Evolutionary conservation across 2,113 vertebrate genomes (phyloP), one percentile per base, ranked within the genome.

Genomic region (Quiscalus mexicanus): DNA sequence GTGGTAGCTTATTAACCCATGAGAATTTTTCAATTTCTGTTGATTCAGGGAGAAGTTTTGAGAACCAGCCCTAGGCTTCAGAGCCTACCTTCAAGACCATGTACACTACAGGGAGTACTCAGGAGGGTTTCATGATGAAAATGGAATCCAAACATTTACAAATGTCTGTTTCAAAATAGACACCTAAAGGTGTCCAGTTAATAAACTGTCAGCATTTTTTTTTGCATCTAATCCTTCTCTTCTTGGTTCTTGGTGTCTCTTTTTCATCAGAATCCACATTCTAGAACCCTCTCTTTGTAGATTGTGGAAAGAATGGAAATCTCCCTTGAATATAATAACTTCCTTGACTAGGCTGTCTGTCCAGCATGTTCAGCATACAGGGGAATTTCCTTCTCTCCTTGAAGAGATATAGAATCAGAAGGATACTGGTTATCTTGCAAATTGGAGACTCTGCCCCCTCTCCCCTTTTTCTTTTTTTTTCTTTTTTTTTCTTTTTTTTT

Each of bases 71-170:
- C 11, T 33, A 12, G 15, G 22, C 53, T 71, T 89, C 37, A 58
- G 60, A 56, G 16, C n/a, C 28, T 44, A 3, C 12, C 15, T 68
- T 73, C 39, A 45, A 59, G 52, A 7, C 11, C 15, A 17, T 12
- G 18, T 42, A 67, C 5, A 3, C 17, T 1, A 0, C 2, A 0
- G 13, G 20, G 27, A 59, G 5, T 39, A 27, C 31, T 31, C 21
- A 22, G 24, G 11, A 62, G 6, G 3, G 4, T 52, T 70, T 80
- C 5, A 6, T 64, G 13, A 27, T 0, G 9, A 50, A 80, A 71
- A 53, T 42, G 37, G 9, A 78, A 63, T 68, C 11, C 52, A 70
- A 49, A 74, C 8, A 6, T 41, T 60, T 39, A 56, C 10, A 52
- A 52, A 63, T 50, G 6, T 50, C 17, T 33, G 23, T 70, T 85